Evolutionary conservation across 2,797 vertebrate species (phyloP), one percentile per base, ranked within the genome.

Genomic region (Tenualosa thibaudeaui): DNA sequence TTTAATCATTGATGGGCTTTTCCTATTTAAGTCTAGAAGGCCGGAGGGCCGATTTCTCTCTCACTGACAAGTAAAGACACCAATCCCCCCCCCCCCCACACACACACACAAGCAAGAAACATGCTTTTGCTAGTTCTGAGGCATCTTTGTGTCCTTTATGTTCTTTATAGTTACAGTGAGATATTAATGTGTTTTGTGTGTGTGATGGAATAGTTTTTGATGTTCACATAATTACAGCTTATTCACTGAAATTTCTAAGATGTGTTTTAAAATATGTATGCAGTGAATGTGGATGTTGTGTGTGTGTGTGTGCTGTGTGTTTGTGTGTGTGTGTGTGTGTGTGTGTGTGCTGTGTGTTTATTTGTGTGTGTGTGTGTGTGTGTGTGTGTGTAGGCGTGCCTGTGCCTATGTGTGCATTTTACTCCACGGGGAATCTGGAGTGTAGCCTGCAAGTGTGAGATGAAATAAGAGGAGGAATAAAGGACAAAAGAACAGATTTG

Each of bases 1-100:
- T 92, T 94, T 93, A 95, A 94, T 95, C 93, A 94, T 95, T 94
- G 92, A 94, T 94, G 89, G 91, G 87, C 84, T 89, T 89, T 90
- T 86, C 88, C 56, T 89, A 88, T 85, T 85, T 86, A 85, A 71
- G 84, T 75, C 93, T 91, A 90, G 89, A 90, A 89, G 90, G 91
- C 92, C 91, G 93, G 89, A 89, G 88, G 92, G 91, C 92, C 71
- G 37, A 46, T 78, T 78, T 78, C 40, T 46, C 71, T 78, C 71
- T 46, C 71, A 8, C 71, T 78, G 71, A 78, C 17, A 78, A 46
- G 71, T 78, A 78, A 43, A 78, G 71, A 78, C 71, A 22, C 40
- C 40, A 78, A n/a, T n/a, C n/a, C n/a, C n/a, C n/a, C n/a, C n/a
- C n/a, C n/a, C n/a, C n/a, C n/a, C n/a, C n/a, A n/a, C n/a, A 19